Conservation (phyloP, 2,113 vertebrate genomes). For the Oryzias woworae region DNA sequence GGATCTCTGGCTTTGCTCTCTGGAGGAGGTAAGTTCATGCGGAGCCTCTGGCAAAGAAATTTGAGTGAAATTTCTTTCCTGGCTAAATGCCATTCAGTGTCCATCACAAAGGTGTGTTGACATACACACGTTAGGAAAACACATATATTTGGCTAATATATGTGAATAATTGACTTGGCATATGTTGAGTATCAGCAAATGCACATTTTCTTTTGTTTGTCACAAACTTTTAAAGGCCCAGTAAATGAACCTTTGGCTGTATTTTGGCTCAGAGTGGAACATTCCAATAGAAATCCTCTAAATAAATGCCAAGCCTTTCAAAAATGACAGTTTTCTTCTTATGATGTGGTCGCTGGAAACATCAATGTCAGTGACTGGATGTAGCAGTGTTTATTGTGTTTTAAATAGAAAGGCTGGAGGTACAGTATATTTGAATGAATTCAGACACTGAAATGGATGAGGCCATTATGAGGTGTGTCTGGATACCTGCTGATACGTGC, state of each 20-base stretch:
- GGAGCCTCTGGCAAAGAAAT: constrained; percentile 60
- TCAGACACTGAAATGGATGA: too few relatives aligned
- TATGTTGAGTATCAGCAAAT: constrained; percentile 24
- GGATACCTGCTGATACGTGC: constrained; percentile 2
- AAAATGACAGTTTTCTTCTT: constrained; percentile 14
- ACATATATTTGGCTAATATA: constrained; percentile 76
- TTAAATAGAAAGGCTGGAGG: too few relatives aligned
- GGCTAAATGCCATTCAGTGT: constrained; percentile 21
- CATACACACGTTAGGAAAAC: constrained; percentile 35
- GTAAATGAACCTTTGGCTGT: constrained; percentile 14
- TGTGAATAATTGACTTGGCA: constrained; percentile 50
- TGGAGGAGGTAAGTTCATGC: constrained; percentile 65
- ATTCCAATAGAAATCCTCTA: not conserved
- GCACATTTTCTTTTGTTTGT: constrained; percentile 14
- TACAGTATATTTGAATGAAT: too few relatives aligned
- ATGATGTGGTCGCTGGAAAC: too few relatives aligned
- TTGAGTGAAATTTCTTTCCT: constrained; percentile 62
- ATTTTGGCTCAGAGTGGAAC: constrained; percentile 15
- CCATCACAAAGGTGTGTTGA: constrained; percentile 23
- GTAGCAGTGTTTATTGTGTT: too few relatives aligned
- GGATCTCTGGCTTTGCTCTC: constrained; percentile 17
- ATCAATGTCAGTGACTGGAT: too few relatives aligned
- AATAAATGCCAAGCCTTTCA: constrained; percentile 38
- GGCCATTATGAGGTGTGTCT: constrained; percentile 12
- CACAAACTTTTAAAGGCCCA: constrained; percentile 14